These are phyloP conservation scores for Trachurus trachurus DNA, from an alignment of 2,797 vertebrate species.

Conservation along the genomic window DNA sequence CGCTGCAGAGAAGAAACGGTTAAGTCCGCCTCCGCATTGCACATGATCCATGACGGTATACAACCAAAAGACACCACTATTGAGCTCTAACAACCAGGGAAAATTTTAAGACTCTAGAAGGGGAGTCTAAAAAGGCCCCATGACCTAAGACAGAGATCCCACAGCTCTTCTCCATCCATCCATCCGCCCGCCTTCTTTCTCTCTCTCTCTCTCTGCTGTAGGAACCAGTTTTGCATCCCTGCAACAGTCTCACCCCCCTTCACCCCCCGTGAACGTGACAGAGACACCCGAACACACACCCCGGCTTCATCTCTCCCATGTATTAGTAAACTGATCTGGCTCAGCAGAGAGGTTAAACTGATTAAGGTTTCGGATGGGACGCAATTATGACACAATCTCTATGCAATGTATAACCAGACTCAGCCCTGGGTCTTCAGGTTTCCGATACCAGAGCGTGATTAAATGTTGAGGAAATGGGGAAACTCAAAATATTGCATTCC, in stretches of 20 bases:
- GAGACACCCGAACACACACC: constrained; percentile 59
- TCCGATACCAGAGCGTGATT: constrained; percentile 75
- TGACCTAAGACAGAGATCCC: constrained; percentile 26
- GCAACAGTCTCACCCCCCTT: too few relatives aligned
- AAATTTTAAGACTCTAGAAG: background rate
- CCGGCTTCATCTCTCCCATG: constrained; percentile 59
- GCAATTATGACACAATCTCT: constrained; percentile 85
- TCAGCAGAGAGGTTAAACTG: constrained; percentile 83
- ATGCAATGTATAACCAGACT: constrained; percentile 72
- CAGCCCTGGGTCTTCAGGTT: constrained; percentile 72
- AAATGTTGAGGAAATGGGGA: constrained; percentile 83
- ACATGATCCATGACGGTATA: constrained; percentile 46
- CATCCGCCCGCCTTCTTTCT: background rate
- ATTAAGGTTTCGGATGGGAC: constrained; percentile 83
- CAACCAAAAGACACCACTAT: constrained; percentile 15
- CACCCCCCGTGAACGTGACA: constrained; percentile 30
- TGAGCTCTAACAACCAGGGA: constrained; percentile 25
- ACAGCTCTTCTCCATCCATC: constrained; percentile 21
- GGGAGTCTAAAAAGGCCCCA: constrained; percentile 26
- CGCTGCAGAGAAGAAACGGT: constrained; percentile 23
- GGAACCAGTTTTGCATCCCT: constrained; percentile 31
- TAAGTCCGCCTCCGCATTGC: constrained; percentile 44
- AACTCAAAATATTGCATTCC: constrained; percentile 85
- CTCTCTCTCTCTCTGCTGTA: constrained; percentile 10
- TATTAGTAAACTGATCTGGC: constrained; percentile 83